phyloP scores from a whole-genome alignment of 1,140 invertebrate species.

The Cotesia glomerata region DNA sequence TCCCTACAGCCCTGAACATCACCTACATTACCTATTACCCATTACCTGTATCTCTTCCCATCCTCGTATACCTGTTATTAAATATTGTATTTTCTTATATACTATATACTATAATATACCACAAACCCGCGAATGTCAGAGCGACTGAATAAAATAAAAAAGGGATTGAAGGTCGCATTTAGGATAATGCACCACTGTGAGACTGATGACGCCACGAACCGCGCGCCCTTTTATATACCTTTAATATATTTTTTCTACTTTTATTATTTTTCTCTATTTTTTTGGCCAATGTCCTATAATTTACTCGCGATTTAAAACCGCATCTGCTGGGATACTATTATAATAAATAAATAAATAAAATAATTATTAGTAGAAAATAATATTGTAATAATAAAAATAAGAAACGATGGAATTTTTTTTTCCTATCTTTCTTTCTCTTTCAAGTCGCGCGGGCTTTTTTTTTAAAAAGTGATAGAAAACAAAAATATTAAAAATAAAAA shows the following conservation, averaged over 20 bases:
- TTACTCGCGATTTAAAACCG: background rate
- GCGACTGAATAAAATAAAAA: conserved; percentile 45
- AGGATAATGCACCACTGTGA: conserved; percentile 61
- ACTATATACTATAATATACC: conserved; percentile 20
- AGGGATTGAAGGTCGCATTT: conserved; percentile 53
- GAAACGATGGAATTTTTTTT: conserved; percentile 9
- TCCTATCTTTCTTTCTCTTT: conserved; percentile 30
- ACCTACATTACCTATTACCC: background rate
- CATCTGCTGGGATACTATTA: conserved; percentile 14
- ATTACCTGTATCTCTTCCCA: background rate
- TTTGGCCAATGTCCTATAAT: conserved; percentile 16
- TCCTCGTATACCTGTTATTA: background rate
- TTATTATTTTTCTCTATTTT: conserved; percentile 24
- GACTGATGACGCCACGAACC: conserved; percentile 53
- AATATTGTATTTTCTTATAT: conserved; percentile 9
- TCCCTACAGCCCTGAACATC: background rate
- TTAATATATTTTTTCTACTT: conserved; percentile 32
- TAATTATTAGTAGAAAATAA: too few relatives aligned
- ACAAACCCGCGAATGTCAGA: conserved; percentile 35
- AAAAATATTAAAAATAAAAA: background rate
- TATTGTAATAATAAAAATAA: conserved; percentile 6
- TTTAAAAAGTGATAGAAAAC: background rate
- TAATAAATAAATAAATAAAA: conserved; percentile 3
- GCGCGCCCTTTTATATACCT: conserved; percentile 48
- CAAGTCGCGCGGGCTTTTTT: conserved; percentile 12